Percentiles rank a stretch among this genome's conserved stretches.
Conservation (phyloP, 2,888 invertebrate genomes). For the Drosophila siamana region DNA sequence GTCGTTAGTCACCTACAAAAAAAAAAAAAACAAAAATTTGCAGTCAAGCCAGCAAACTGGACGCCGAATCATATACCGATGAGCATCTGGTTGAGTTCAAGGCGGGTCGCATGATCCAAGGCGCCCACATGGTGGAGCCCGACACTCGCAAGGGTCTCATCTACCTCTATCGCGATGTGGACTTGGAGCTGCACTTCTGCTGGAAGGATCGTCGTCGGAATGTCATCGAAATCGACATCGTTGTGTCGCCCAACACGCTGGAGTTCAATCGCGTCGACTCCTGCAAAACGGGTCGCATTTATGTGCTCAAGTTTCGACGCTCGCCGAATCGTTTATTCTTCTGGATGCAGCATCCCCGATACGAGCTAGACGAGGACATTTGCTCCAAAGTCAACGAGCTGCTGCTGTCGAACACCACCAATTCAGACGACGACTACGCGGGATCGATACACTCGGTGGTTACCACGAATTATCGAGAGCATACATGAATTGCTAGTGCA, state of each 20-base stretch:
- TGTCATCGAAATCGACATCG: constrained; percentile 95
- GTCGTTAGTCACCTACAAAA: not conserved
- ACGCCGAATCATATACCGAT: not conserved
- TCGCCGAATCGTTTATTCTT: constrained; percentile 97
- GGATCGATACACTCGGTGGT: not conserved
- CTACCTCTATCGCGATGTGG: constrained; percentile 97
- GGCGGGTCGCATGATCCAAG: constrained; percentile 97
- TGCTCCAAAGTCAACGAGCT: constrained; percentile 96
- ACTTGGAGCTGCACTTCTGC: constrained; percentile 98
- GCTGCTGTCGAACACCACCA: constrained; percentile 87
- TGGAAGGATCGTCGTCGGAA: constrained; percentile 98
- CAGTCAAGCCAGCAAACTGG: constrained; percentile 23
- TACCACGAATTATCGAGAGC: not conserved
- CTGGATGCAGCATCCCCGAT: constrained; percentile 98
- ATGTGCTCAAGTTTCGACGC: constrained; percentile 96
- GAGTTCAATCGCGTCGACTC: constrained; percentile 97
- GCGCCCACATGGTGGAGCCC: constrained; percentile 94
- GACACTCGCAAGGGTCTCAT: constrained; percentile 97
- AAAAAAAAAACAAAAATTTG: not conserved
- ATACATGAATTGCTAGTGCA: not conserved
- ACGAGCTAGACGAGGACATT: constrained; percentile 96
- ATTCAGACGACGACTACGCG: constrained; percentile 86
- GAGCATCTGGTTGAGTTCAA: constrained; percentile 95
- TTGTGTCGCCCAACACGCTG: constrained; percentile 98
- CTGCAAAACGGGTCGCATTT: constrained; percentile 98